These are phyloP conservation scores for Chaetodon trifascialis DNA, from an alignment of 2,113 vertebrate genomes.

Conservation along the genomic window DNA sequence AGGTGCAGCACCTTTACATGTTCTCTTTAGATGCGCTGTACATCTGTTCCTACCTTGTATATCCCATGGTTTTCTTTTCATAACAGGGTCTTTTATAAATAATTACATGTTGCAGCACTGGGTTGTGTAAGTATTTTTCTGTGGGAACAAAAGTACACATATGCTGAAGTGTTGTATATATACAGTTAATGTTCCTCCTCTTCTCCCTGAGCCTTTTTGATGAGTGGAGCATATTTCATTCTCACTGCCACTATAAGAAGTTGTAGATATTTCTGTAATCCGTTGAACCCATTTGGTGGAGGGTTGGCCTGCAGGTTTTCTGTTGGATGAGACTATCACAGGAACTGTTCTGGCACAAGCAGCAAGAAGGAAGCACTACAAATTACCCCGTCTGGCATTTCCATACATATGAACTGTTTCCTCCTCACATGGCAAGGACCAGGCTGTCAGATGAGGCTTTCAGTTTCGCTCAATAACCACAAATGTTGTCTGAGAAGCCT, in stretches of 20 bases:
- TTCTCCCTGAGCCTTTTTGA: not conserved
- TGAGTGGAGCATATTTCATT: not conserved
- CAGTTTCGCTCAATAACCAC: not conserved
- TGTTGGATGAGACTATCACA: not conserved
- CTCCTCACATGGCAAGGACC: not conserved
- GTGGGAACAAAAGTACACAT: not conserved
- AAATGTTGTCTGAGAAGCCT: not conserved
- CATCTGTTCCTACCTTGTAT: not conserved
- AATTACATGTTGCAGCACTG: not conserved
- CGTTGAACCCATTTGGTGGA: not conserved
- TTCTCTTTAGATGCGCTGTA: not conserved
- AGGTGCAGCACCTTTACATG: slow-evolving; percentile 7
- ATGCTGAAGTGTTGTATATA: not conserved
- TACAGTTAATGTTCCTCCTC: not conserved
- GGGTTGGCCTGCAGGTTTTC: not conserved
- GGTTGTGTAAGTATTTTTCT: not conserved
- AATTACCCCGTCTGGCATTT: not conserved
- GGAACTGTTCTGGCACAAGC: not conserved
- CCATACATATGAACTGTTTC: not conserved
- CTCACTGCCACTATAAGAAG: not conserved
- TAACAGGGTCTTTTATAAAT: not conserved
- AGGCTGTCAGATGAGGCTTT: not conserved
- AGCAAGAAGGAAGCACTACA: not conserved
- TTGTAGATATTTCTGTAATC: slow-evolving; percentile 7
- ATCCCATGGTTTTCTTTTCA: not conserved